These are phyloP conservation scores for Alaudala cheleensis DNA, from an alignment of 2,113 vertebrate genomes.

Conservation along the genomic window DNA sequence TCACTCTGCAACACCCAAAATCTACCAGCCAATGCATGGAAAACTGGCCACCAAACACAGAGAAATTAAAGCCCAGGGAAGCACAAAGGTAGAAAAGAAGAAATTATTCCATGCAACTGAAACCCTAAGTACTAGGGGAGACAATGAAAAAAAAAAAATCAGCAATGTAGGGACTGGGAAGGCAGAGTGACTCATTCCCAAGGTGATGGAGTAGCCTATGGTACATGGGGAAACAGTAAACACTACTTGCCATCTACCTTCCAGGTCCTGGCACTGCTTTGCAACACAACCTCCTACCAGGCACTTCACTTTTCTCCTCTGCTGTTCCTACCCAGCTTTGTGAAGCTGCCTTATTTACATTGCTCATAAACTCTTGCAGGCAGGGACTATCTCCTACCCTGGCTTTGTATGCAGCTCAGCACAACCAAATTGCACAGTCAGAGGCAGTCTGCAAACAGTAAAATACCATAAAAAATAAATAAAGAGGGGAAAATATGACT, in stretches of 20 bases:
- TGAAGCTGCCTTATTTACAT: conserved; percentile 11
- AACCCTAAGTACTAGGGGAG: not conserved
- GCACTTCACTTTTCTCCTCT: not conserved
- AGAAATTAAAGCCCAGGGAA: not conserved
- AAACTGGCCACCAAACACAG: not conserved
- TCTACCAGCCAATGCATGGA: not conserved
- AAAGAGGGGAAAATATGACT: not conserved
- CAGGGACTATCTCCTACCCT: not conserved
- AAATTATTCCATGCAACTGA: not conserved
- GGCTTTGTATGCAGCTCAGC: conserved; percentile 22
- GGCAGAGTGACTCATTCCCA: not conserved
- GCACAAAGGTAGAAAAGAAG: not conserved
- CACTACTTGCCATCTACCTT: not conserved
- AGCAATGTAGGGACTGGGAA: not conserved
- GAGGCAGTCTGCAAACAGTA: not conserved
- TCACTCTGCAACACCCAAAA: not conserved
- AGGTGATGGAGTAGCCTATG: not conserved
- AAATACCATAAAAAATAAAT: not conserved
- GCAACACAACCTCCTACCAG: not conserved
- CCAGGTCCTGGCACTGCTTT: not conserved
- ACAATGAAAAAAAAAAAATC: not conserved
- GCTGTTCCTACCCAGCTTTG: not conserved
- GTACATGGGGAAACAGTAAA: not conserved
- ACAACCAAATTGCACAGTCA: not conserved
- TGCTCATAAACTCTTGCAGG: conserved; percentile 8